Evolutionary conservation across 92 coral and sea anemone genomes (phyloP), one percentile per base, ranked within the genome.

Genomic region (Phenganax stokvisi): DNA sequence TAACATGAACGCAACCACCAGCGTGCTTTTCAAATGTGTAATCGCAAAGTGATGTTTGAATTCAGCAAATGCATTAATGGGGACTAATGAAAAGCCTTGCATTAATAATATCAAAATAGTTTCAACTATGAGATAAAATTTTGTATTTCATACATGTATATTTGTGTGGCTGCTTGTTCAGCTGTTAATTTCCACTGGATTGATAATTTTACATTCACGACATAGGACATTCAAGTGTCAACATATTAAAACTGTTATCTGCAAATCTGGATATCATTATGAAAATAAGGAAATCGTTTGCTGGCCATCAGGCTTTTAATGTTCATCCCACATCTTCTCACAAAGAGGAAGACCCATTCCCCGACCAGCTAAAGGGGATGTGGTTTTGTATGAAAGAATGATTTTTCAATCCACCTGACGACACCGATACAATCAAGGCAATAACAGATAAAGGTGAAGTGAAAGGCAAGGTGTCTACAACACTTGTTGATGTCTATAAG

Each of bases 281-380:
- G 1, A 9, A 54, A 56, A 31, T 72, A 54, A 60, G 88, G 61
- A 25, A 25, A 8, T 47, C 75, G 54, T 80, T 27, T 61, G 81
- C 52, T 12, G 70, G 76, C 9, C 70, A 64, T 59, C 37, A 78
- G 47, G 87, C 87, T 6, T 87, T 87, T 47, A 71, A 87, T 71
- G 84, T 83, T 28, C 84, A 87, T 63, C 73, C 65, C 0, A 71
- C 87, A 11, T 83, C 61, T 28, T 20, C 29, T 0, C 87, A 87
- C 71, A 76, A 9, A 28, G 87, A 80, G 65, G 87, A 84, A 53
- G 87, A 84, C 51, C 83, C 87, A 17, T 63, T 87, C n/a, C 90
- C 90, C 0, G 87, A 87, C 57, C 90, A 84, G 62, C 76, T 84
- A 1, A 87, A 60, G 30, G 84, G 72, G 3, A 58, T 30, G 51